Conservation (phyloP, 2,797 vertebrate genomes). For the Cephalopachus bancanus region DNA sequence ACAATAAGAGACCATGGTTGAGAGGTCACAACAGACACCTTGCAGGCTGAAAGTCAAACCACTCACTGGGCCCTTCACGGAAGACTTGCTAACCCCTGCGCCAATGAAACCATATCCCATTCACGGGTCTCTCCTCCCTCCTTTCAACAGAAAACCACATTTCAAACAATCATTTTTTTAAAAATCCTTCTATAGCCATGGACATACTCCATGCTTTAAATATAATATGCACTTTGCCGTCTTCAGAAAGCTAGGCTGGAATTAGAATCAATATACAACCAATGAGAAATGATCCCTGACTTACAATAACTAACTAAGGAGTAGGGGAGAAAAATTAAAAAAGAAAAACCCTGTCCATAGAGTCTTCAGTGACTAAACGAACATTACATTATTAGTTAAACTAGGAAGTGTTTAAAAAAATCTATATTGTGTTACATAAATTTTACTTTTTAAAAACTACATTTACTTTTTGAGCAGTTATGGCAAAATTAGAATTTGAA, state of each 20-base stretch:
- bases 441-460: slow-evolving; percentile 59
- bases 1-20: not conserved
- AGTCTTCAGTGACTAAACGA: not conserved
- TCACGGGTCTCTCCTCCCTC: not conserved
- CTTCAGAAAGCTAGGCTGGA: not conserved
- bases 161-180: not conserved
- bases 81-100: not conserved
- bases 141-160: not conserved
- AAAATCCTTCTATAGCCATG: not conserved
- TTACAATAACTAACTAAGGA: slow-evolving; percentile 5
- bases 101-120: not conserved
- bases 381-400: not conserved
- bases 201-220: not conserved
- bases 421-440: not conserved
- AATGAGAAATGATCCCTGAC: slow-evolving; percentile 26
- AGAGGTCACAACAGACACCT: not conserved
- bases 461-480: slow-evolving; percentile 32
- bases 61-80: not conserved
- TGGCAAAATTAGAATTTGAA: slow-evolving; percentile 52
- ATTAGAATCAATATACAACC: slow-evolving; percentile 38
- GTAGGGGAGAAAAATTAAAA: not conserved
- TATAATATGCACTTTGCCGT: not conserved
- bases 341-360: not conserved
- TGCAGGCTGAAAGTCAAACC: not conserved
- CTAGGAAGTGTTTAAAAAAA: not conserved